These are phyloP conservation scores for Eulemur coronatus DNA, from an alignment of 2,797 vertebrate genomes.

Conservation along the genomic window DNA sequence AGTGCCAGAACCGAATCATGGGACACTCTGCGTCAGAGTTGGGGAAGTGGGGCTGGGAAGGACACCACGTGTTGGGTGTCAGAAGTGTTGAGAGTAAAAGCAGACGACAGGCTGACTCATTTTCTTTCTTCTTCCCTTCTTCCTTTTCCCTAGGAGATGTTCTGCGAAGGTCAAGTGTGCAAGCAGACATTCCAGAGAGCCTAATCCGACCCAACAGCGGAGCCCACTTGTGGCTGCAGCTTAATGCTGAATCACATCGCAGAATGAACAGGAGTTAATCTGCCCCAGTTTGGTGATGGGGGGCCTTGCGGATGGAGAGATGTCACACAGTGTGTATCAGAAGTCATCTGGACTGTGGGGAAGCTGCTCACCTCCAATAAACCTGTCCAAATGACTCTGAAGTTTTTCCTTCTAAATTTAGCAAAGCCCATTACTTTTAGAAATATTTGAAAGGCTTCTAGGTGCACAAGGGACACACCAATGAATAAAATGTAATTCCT, in stretches of 20 bases:
- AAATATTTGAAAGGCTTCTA: background rate
- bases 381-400: background rate
- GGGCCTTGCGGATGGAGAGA: background rate
- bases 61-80: background rate
- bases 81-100: background rate
- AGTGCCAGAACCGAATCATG: background rate
- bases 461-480: background rate
- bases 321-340: no score
- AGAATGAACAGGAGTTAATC: background rate
- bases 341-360: background rate
- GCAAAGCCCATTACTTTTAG: background rate
- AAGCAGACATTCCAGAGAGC: slow-evolving; percentile 90
- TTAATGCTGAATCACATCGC: background rate
- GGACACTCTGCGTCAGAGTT: background rate
- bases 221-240: background rate
- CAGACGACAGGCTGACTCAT: background rate
- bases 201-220: background rate
- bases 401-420: background rate
- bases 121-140: background rate
- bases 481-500: background rate
- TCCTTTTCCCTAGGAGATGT: slow-evolving; percentile 87
- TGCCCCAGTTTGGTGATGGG: background rate
- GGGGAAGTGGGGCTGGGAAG: background rate
- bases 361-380: slow-evolving; percentile 1
- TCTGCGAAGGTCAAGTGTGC: slow-evolving; percentile 92